A percentile compares a stretch with the other conserved stretches of the same genome.
Evolutionary conservation across 2,888 invertebrate species (phyloP).

Genomic region (Ichneumon xanthorius): DNA sequence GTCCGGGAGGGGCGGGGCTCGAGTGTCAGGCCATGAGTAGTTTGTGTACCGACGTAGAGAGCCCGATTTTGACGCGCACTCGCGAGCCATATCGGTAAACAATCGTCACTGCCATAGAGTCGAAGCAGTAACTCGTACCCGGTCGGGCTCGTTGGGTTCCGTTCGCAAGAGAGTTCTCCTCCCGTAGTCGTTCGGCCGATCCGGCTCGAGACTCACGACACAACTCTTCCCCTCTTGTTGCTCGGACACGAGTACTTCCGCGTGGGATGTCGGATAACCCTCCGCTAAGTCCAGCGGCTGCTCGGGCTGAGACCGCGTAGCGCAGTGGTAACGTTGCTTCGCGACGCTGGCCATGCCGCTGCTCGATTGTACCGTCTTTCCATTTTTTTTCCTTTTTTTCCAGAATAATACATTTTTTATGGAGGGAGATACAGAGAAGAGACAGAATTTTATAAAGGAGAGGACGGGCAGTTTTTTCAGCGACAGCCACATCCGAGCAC

Average conservation of each 20-base stretch:
- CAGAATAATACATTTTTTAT: neutral
- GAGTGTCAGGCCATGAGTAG: neutral
- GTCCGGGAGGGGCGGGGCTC: neutral
- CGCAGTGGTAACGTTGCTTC: neutral
- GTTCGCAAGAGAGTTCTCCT: neutral
- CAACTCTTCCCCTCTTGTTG: neutral
- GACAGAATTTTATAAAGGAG: neutral
- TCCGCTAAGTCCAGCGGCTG: neutral
- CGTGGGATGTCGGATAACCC: neutral
- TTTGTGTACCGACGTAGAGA: neutral
- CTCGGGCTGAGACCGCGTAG: neutral
- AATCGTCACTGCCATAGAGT: neutral
- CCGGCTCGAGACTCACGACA: neutral
- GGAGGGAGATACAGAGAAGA: neutral
- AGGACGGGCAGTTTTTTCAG: constrained; percentile 85
- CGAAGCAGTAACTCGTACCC: neutral
- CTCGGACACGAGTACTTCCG: neutral
- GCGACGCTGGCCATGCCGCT: neutral
- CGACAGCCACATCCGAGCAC: constrained; percentile 99
- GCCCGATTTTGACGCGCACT: constrained; percentile 27
- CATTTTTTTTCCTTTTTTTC: neutral
- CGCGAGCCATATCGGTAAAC: constrained; percentile 7
- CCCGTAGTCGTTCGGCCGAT: neutral
- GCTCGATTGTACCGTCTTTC: neutral
- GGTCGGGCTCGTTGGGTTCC: neutral